Percentiles rank a stretch among this genome's conserved stretches.
Conservation (phyloP, 2,888 invertebrate species). For the Sympetrum striolatum region DNA sequence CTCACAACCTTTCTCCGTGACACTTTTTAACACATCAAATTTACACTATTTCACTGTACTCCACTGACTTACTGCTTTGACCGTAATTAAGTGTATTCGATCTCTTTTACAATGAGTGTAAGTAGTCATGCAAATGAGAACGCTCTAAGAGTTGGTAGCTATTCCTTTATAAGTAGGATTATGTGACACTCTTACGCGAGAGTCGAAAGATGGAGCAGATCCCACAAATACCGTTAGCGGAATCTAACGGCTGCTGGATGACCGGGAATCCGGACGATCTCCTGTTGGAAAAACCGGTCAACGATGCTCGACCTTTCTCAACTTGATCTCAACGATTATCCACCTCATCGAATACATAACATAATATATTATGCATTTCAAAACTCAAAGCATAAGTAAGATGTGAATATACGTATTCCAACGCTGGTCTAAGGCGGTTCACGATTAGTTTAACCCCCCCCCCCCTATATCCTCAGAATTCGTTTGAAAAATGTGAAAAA, state of each 20-base stretch:
- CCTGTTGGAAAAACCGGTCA: neutral
- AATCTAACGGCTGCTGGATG: conserved; percentile 24
- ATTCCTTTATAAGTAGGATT: conserved; percentile 23
- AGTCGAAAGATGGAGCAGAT: conserved; percentile 30
- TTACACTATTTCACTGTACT: neutral
- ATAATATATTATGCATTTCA: too few relatives aligned
- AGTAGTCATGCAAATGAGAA: neutral
- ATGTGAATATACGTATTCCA: too few relatives aligned
- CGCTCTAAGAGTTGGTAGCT: neutral
- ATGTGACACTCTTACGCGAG: neutral
- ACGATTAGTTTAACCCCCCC: too few relatives aligned
- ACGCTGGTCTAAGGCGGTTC: too few relatives aligned
- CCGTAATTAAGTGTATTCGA: neutral
- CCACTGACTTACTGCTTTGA: neutral
- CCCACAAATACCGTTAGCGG: conserved; percentile 17
- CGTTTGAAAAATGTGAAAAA: too few relatives aligned
- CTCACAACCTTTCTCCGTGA: neutral
- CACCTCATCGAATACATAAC: neutral
- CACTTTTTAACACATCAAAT: neutral
- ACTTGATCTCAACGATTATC: conserved; percentile 2
- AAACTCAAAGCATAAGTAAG: too few relatives aligned
- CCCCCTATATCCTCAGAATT: too few relatives aligned
- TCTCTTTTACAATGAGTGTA: neutral
- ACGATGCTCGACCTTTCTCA: conserved; percentile 35
- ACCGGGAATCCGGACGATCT: neutral